Evolutionary conservation across 2,888 invertebrate genomes (phyloP).

Genomic region (Lapara coniferarum): DNA sequence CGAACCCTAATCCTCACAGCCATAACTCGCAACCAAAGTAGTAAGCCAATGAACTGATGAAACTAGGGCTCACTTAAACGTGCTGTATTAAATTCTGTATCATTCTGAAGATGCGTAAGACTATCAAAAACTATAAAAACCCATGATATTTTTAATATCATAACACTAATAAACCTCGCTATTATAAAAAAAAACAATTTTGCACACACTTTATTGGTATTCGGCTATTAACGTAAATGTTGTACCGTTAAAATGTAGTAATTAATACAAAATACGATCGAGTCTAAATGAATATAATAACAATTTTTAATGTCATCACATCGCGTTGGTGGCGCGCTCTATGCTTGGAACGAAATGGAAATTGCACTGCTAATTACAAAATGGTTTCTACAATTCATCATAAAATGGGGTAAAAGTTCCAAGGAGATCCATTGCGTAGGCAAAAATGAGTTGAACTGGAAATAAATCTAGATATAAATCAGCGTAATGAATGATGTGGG

Average conservation of each 20-base stretch:
- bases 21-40: no score
- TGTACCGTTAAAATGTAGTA: neutral
- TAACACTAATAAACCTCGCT: no score
- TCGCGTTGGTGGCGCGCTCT: neutral
- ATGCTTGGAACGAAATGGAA: constrained; percentile 26
- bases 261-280: constrained; percentile 15
- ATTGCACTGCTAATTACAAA: constrained; percentile 22
- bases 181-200: neutral
- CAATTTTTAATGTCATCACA: neutral
- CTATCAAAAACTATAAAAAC: no score
- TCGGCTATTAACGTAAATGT: constrained; percentile 4
- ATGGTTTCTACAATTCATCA: neutral
- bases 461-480: neutral
- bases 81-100: no score
- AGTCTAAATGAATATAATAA: constrained; percentile 5
- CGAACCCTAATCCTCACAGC: no score
- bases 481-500: constrained; percentile 10
- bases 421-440: neutral
- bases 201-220: neutral
- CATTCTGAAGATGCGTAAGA: no score
- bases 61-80: no score
- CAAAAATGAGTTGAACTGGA: neutral
- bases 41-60: no score
- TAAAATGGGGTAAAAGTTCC: constrained; percentile 17
- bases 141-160: no score